phyloP scores from a whole-genome alignment of 2,888 invertebrate genomes.

The Trimorus sp. region DNA sequence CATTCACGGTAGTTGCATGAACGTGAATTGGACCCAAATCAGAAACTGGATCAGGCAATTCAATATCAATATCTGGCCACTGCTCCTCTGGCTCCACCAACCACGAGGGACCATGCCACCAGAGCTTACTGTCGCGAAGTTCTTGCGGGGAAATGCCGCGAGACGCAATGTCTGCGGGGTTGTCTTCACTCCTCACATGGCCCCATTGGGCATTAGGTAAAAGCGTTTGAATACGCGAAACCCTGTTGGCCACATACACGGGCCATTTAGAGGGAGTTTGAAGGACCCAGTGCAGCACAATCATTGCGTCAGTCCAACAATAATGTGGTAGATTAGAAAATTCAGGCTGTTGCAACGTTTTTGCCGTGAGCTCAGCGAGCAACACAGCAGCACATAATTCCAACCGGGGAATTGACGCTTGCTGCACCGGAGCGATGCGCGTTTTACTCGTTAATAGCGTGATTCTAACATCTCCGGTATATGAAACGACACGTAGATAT shows the following conservation, averaged over 20 bases:
- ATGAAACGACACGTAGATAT: not conserved
- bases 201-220: not conserved
- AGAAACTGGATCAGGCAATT: too few relatives aligned
- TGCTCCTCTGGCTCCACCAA: not conserved
- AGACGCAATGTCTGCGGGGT: constrained; percentile 3
- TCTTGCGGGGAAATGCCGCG: not conserved
- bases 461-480: not conserved
- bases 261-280: not conserved
- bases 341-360: not conserved
- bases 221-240: not conserved
- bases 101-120: not conserved
- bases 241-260: not conserved
- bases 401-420: not conserved
- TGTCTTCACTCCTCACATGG: constrained; percentile 3
- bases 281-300: constrained; percentile 5
- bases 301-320: constrained; percentile 8
- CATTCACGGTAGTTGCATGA: too few relatives aligned
- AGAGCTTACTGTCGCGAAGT: not conserved
- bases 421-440: not conserved
- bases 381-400: constrained; percentile 1
- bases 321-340: not conserved
- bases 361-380: constrained; percentile 3
- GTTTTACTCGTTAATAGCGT: not conserved
- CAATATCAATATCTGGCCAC: not conserved
- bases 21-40: too few relatives aligned